Percentiles rank a stretch among this genome's conserved stretches.
Conservation (phyloP, 2,888 invertebrate genomes). For the Drosophila dives region DNA sequence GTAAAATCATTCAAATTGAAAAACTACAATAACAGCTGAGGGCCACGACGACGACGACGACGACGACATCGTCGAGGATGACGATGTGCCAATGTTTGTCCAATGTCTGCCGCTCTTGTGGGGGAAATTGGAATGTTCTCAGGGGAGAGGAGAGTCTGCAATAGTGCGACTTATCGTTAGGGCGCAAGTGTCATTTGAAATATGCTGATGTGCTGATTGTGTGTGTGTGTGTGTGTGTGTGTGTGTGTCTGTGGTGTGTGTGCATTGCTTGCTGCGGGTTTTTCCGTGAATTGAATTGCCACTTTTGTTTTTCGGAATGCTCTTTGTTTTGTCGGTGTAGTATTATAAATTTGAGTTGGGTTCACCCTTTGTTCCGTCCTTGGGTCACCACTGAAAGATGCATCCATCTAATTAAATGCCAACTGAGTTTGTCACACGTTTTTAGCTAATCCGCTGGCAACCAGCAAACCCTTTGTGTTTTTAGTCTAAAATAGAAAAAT, state of each 20-base stretch:
- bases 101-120: slow-evolving; percentile 42
- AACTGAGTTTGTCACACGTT: slow-evolving; percentile 13
- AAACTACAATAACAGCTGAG: slow-evolving; percentile 78
- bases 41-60: slow-evolving; percentile 27
- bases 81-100: slow-evolving; percentile 63
- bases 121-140: slow-evolving; percentile 62
- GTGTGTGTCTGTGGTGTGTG: slow-evolving; percentile 18
- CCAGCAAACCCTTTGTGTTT: not conserved
- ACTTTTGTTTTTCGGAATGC: slow-evolving; percentile 56
- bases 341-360: slow-evolving; percentile 59
- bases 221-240: slow-evolving; percentile 8
- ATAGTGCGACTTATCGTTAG: slow-evolving; percentile 59
- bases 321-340: slow-evolving; percentile 49
- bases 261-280: slow-evolving; percentile 43
- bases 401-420: slow-evolving; percentile 54
- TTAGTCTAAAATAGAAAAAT: not conserved
- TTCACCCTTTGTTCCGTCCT: slow-evolving; percentile 51
- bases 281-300: slow-evolving; percentile 62
- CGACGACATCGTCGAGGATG: not conserved
- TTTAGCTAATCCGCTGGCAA: not conserved
- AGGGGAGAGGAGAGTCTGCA: slow-evolving; percentile 61
- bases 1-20: slow-evolving; percentile 81
- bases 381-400: slow-evolving; percentile 33
- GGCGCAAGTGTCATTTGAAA: slow-evolving; percentile 69
- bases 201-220: slow-evolving; percentile 63